A percentile compares a stretch with the other conserved stretches of the same genome.
phyloP scores from a whole-genome alignment of 2,113 vertebrate species.

The Oenanthe oenanthe region DNA sequence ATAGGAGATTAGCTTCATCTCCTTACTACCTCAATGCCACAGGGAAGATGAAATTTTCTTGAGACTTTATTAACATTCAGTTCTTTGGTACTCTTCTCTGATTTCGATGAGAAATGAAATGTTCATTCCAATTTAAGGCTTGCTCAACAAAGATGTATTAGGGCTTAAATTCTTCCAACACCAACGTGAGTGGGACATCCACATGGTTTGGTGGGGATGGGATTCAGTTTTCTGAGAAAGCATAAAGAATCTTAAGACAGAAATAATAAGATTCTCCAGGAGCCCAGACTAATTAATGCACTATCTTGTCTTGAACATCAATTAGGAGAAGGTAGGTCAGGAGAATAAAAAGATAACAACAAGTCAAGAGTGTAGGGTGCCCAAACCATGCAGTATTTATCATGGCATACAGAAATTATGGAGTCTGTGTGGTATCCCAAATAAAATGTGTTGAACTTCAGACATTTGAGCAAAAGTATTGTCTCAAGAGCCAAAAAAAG shows the following conservation, averaged over 20 bases:
- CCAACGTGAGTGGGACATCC: not conserved
- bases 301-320: not conserved
- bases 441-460: not conserved
- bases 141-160: not conserved
- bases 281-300: not conserved
- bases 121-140: not conserved
- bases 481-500: not conserved
- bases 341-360: accelerated
- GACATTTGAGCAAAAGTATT: not conserved
- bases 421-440: not conserved
- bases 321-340: not conserved
- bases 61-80: not conserved
- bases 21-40: not conserved
- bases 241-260: not conserved
- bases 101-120: not conserved
- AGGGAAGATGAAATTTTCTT: not conserved
- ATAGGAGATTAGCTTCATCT: not conserved
- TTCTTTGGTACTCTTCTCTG: not conserved
- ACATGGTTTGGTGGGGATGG: not conserved
- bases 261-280: not conserved
- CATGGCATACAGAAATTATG: not conserved
- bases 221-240: not conserved
- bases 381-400: not conserved
- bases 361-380: not conserved
- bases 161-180: not conserved